Percentiles rank a stretch among this genome's conserved stretches.
Conservation (phyloP, 2,113 vertebrate species). For the Echinops telfairi region DNA sequence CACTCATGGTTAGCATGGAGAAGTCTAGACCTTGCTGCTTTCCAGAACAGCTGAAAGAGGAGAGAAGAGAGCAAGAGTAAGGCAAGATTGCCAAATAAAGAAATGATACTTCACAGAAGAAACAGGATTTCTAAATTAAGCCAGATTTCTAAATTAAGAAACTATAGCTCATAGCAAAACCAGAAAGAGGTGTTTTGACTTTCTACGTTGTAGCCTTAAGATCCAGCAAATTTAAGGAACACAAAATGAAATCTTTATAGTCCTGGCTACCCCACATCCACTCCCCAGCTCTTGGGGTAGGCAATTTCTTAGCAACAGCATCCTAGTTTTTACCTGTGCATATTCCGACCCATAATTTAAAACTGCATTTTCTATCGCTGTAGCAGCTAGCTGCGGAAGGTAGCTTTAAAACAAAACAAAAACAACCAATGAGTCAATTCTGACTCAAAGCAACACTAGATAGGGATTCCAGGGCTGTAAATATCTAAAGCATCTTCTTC, state of each 20-base stretch:
- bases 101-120: slow-evolving; percentile 72
- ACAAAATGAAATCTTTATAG: slow-evolving; percentile 38
- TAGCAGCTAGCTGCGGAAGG: neutral
- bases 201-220: slow-evolving; percentile 56
- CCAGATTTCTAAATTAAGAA: slow-evolving; percentile 82
- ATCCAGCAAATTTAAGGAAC: slow-evolving; percentile 30
- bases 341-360: slow-evolving; percentile 47
- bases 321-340: slow-evolving; percentile 15
- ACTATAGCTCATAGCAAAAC: slow-evolving; percentile 75
- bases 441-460: too few relatives aligned
- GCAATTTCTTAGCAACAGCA: slow-evolving; percentile 35
- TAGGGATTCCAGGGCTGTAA: too few relatives aligned
- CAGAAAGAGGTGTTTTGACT: slow-evolving; percentile 75
- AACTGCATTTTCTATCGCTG: slow-evolving; percentile 35
- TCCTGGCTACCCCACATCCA: neutral
- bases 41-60: slow-evolving; percentile 86
- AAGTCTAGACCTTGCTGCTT: slow-evolving; percentile 83
- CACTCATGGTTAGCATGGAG: slow-evolving; percentile 90
- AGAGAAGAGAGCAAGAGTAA: slow-evolving; percentile 74
- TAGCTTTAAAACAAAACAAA: neutral
- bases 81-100: slow-evolving; percentile 82
- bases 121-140: slow-evolving; percentile 82
- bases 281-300: neutral
- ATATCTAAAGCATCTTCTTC: too few relatives aligned
- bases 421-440: too few relatives aligned